A percentile compares a stretch with the other conserved stretches of the same genome.
These are phyloP conservation scores for Formicarius rufipectus DNA, from an alignment of 2,113 vertebrate species.

Conservation along the genomic window DNA sequence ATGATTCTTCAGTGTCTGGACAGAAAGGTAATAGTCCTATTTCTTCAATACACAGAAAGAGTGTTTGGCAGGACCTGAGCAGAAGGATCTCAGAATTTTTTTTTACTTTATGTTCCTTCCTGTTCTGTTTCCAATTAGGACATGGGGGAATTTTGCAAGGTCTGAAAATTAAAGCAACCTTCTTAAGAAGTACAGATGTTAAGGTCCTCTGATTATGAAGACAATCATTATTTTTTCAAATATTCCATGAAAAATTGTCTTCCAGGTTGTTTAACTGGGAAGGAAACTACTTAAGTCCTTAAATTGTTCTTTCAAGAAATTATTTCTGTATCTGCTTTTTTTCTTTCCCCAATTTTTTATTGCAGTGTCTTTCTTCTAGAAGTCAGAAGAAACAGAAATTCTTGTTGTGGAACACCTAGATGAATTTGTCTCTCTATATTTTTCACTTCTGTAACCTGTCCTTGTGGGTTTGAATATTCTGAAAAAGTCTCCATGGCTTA, in stretches of 20 bases:
- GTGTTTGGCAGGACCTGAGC: background rate
- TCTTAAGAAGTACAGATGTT: background rate
- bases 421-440: background rate
- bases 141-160: background rate
- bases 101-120: background rate
- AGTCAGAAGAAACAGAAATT: background rate
- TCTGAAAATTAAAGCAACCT: background rate
- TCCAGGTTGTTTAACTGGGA: background rate
- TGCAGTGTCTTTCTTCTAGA: background rate
- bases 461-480: background rate
- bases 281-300: background rate
- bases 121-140: background rate
- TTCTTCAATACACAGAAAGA: background rate
- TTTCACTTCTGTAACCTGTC: background rate
- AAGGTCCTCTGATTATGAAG: background rate
- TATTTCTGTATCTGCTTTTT: background rate
- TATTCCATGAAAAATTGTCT: background rate
- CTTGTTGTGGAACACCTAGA: background rate
- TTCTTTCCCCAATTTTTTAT: background rate
- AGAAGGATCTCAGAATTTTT: background rate
- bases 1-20: background rate
- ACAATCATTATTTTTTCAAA: background rate
- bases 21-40: background rate
- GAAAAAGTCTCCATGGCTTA: background rate
- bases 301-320: background rate